These are phyloP conservation scores for Myotis brandtii DNA, from an alignment of 2,113 vertebrate genomes.

Conservation along the genomic window DNA sequence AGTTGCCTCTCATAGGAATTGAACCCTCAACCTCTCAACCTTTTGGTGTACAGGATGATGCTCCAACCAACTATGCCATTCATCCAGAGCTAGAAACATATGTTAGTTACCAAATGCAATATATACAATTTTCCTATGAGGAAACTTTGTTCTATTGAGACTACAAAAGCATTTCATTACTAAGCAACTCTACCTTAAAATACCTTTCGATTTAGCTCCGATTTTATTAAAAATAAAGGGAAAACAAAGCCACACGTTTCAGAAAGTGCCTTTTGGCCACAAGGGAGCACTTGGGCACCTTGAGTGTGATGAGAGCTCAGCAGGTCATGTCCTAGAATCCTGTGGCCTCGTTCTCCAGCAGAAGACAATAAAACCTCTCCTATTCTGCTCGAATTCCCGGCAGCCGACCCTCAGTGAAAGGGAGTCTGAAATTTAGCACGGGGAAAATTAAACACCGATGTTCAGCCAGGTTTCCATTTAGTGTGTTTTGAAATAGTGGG, in stretches of 20 bases:
- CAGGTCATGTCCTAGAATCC: conserved; percentile 59
- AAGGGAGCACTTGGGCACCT: conserved; percentile 57
- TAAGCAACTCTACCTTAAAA: conserved; percentile 62
- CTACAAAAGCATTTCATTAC: conserved; percentile 5
- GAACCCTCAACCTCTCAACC: not conserved
- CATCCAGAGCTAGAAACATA: not conserved
- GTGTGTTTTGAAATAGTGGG: conserved; percentile 49
- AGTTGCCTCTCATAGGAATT: not conserved
- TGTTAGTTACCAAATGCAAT: not conserved
- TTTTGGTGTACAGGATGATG: not conserved
- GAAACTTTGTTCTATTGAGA: not conserved
- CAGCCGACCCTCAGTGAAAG: conserved; percentile 73
- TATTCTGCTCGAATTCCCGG: conserved; percentile 66
- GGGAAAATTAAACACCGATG: conserved; percentile 68
- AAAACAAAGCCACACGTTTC: conserved; percentile 35
- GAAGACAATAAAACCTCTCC: conserved; percentile 82
- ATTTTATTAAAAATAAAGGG: conserved; percentile 65
- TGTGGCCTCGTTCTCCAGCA: conserved; percentile 39
- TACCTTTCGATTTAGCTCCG: not conserved
- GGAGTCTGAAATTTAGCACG: conserved; percentile 66
- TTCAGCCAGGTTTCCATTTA: conserved; percentile 60
- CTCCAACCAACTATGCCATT: not conserved
- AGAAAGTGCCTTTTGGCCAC: conserved; percentile 64
- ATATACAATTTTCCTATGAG: not conserved
- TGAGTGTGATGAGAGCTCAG: conserved; percentile 31